A percentile compares a stretch with the other conserved stretches of the same genome.
Conservation (phyloP, 2,888 invertebrate genomes). For the Troides aeacus region DNA sequence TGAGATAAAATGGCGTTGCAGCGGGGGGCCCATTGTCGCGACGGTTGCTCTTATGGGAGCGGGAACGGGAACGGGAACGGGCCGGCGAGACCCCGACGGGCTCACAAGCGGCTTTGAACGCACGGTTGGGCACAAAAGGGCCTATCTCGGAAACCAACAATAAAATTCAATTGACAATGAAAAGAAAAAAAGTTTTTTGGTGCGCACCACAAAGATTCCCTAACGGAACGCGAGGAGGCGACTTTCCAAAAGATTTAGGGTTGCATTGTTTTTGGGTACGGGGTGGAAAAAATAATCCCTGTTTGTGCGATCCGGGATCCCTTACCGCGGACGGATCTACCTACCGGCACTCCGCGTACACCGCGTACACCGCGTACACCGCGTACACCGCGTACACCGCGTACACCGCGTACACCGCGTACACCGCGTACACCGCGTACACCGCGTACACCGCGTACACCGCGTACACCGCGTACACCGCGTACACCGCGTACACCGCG, state of each 20-base stretch:
- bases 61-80: constrained; percentile 47
- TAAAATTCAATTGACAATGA: constrained; percentile 79
- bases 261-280: constrained; percentile 63
- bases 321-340: constrained; percentile 4
- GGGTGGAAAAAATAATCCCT: constrained; percentile 54
- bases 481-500: not conserved
- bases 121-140: constrained; percentile 76
- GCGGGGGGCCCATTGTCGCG: constrained; percentile 66
- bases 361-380: too few relatives aligned
- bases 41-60: constrained; percentile 61
- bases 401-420: too few relatives aligned
- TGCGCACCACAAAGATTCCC: constrained; percentile 64
- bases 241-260: constrained; percentile 69
- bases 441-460: too few relatives aligned
- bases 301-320: constrained; percentile 32
- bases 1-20: constrained; percentile 66
- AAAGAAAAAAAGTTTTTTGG: constrained; percentile 55
- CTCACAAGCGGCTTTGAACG: constrained; percentile 73
- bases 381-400: too few relatives aligned
- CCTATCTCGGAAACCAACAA: constrained; percentile 76
- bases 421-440: too few relatives aligned
- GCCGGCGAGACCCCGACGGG: constrained; percentile 46
- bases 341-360: not conserved
- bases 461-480: too few relatives aligned
- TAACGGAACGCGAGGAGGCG: constrained; percentile 68